Evolutionary conservation across 1,140 invertebrate genomes (phyloP).

Genomic region (Drosophila prosaltans): DNA sequence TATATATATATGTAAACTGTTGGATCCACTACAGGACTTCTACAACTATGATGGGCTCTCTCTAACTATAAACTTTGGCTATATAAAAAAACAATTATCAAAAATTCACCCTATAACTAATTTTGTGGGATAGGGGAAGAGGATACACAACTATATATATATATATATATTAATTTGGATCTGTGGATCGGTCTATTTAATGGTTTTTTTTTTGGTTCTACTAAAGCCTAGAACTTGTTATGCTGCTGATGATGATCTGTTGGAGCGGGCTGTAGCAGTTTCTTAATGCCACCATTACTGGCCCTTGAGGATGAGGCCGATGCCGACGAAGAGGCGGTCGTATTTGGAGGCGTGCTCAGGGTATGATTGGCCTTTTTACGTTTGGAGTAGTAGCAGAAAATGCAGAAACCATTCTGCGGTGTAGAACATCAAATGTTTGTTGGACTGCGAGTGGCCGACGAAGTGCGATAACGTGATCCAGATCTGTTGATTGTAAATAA

Average conservation of each 20-base stretch:
- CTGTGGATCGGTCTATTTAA: neutral
- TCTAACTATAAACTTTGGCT: slow-evolving; percentile 56
- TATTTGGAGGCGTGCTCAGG: slow-evolving; percentile 51
- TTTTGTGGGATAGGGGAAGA: neutral
- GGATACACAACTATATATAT: neutral
- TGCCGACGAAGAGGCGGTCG: slow-evolving; percentile 64
- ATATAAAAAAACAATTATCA: slow-evolving; percentile 64
- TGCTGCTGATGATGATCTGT: slow-evolving; percentile 29
- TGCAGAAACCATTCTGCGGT: slow-evolving; percentile 82
- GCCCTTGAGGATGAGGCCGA: slow-evolving; percentile 61
- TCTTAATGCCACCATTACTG: slow-evolving; percentile 57
- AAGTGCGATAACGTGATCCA: slow-evolving; percentile 74
- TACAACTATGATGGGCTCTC: slow-evolving; percentile 26
- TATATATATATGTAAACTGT: slow-evolving; percentile 4
- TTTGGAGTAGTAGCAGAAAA: slow-evolving; percentile 81
- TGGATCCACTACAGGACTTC: slow-evolving; percentile 3
- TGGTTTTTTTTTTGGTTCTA: too few species aligned
- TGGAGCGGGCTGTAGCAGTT: slow-evolving; percentile 33
- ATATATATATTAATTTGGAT: slow-evolving; percentile 2
- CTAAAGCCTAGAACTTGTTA: slow-evolving; percentile 46
- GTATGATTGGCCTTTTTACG: slow-evolving; percentile 50
- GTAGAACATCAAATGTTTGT: slow-evolving; percentile 83
- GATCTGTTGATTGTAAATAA: slow-evolving; percentile 47
- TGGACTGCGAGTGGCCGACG: slow-evolving; percentile 77
- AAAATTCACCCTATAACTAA: slow-evolving; percentile 48